Evolutionary conservation across 2,113 vertebrate genomes (phyloP).

Genomic region (Nibea albiflora): DNA sequence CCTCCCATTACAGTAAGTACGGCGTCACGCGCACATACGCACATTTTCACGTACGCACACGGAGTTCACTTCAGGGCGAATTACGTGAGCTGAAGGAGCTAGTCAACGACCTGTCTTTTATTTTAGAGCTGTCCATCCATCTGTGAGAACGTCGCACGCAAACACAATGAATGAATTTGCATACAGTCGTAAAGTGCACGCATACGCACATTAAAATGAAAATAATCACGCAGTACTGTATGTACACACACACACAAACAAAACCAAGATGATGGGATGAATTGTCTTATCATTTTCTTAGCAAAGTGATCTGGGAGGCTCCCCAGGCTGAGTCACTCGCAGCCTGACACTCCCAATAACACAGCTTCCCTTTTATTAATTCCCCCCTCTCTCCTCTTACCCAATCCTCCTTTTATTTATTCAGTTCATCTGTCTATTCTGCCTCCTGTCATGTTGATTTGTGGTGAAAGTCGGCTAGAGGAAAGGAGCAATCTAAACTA

Average conservation of each 20-base stretch:
- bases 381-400: conserved; percentile 2
- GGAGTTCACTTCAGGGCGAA: conserved; percentile 8
- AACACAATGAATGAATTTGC: background rate
- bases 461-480: conserved; percentile 7
- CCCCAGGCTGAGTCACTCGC: conserved; percentile 23
- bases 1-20: conserved; percentile 13
- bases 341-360: conserved; percentile 46
- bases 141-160: background rate
- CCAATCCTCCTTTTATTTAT: conserved; percentile 32
- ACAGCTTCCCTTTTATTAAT: conserved; percentile 45
- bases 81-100: background rate
- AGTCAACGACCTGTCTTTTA: background rate
- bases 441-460: conserved; percentile 34
- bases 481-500: conserved; percentile 14
- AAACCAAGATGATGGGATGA: background rate
- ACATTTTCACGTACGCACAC: background rate
- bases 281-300: conserved; percentile 40
- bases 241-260: background rate
- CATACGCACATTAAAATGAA: background rate
- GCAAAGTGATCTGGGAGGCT: conserved; percentile 31
- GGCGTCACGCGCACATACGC: background rate
- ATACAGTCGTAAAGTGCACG: background rate
- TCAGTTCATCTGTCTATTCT: conserved; percentile 37
- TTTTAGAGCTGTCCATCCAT: background rate
- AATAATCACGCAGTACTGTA: background rate